Evolutionary conservation across 2,888 invertebrate genomes (phyloP).

Genomic region (Leptarthrus brevirostris): DNA sequence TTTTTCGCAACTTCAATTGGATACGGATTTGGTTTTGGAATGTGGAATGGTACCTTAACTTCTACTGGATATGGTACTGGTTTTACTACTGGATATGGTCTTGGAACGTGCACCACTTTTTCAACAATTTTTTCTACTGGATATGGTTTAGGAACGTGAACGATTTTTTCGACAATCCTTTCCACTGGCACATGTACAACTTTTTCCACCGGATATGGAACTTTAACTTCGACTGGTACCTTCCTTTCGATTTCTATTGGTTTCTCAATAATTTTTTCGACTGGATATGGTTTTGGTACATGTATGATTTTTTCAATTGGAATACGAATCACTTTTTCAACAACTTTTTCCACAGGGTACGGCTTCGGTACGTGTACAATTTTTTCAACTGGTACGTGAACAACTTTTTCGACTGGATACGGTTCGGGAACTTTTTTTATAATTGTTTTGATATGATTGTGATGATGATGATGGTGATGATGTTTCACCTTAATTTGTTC

Average conservation of each 20-base stretch:
- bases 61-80: constrained; percentile 59
- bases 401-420: constrained; percentile 68
- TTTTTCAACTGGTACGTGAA: constrained; percentile 68
- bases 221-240: constrained; percentile 60
- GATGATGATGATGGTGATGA: constrained; percentile 76
- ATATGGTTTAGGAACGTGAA: constrained; percentile 70
- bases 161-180: constrained; percentile 68
- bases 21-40: constrained; percentile 58
- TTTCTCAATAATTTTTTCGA: constrained; percentile 65
- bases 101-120: constrained; percentile 68
- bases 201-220: constrained; percentile 63
- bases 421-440: constrained; percentile 70
- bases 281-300: constrained; percentile 70
- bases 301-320: constrained; percentile 71
- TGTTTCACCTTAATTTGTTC: constrained; percentile 68
- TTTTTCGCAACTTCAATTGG: constrained; percentile 57
- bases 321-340: constrained; percentile 61
- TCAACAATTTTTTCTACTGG: constrained; percentile 69
- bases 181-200: constrained; percentile 67
- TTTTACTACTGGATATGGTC: constrained; percentile 66
- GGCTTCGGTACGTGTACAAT: constrained; percentile 72
- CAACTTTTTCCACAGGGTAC: constrained; percentile 68
- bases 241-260: constrained; percentile 31
- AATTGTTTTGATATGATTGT: constrained; percentile 73
- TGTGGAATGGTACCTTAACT: constrained; percentile 65